Percentiles rank a stretch among this genome's conserved stretches.
Evolutionary conservation across 2,888 invertebrate genomes (phyloP).

Genomic region (Volucella inanis): DNA sequence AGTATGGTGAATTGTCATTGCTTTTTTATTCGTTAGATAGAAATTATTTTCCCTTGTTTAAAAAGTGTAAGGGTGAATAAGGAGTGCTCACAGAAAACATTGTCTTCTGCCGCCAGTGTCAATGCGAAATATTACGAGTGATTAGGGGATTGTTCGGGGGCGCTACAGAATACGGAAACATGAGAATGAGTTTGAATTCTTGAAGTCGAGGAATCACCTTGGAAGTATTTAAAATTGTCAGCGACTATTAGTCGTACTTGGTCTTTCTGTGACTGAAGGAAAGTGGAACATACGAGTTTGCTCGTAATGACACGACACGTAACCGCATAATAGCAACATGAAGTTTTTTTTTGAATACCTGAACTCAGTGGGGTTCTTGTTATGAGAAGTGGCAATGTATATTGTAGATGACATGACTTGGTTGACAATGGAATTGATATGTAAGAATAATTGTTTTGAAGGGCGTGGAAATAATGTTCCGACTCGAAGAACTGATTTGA

Average conservation of each 20-base stretch:
- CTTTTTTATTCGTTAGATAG: conserved; percentile 42
- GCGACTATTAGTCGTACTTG: conserved; percentile 12
- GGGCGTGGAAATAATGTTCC: too few relatives aligned
- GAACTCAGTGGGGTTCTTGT: not conserved
- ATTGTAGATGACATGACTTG: too few relatives aligned
- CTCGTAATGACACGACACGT: conserved; percentile 5
- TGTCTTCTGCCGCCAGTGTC: not conserved
- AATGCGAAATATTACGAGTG: conserved; percentile 27
- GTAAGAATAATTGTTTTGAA: too few relatives aligned
- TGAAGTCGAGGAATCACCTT: conserved; percentile 1
- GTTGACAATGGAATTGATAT: too few relatives aligned
- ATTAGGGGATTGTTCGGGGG: conserved; percentile 26
- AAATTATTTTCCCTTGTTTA: conserved; percentile 28
- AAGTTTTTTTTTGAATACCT: not conserved
- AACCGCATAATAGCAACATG: conserved; percentile 14
- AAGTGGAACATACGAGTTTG: not conserved
- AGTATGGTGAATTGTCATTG: conserved; percentile 44
- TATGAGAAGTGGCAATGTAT: not conserved
- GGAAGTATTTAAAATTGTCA: conserved; percentile 34
- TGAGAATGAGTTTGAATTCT: not conserved
- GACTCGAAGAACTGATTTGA: too few relatives aligned
- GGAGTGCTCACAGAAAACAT: not conserved
- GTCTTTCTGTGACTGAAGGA: not conserved
- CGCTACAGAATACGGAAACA: not conserved
- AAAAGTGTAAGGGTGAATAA: conserved; percentile 10